phyloP scores from a whole-genome alignment of 2,113 vertebrate genomes.

The Emydura subglobosa region DNA sequence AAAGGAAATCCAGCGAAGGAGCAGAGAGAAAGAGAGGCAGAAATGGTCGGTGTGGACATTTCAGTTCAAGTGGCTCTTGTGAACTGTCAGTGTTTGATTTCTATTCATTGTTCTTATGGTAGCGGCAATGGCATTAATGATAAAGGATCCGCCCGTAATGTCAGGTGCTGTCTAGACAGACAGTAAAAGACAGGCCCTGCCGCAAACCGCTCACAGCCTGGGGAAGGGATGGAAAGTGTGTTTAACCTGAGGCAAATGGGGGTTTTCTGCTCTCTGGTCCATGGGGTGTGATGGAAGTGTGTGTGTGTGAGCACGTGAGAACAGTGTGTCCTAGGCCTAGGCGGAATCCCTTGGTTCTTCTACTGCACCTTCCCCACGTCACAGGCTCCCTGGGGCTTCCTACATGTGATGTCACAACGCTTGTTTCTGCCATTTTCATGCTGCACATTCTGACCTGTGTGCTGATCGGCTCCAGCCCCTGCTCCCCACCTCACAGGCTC shows the following conservation, averaged over 20 bases:
- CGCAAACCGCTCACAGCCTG: not conserved
- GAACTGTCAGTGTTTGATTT: not conserved
- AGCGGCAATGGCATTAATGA: not conserved
- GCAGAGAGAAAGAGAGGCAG: not conserved
- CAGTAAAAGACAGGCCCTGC: not conserved
- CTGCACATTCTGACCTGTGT: too few relatives aligned
- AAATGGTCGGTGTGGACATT: not conserved
- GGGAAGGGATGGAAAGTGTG: not conserved
- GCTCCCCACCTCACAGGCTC: not conserved
- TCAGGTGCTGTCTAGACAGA: rapidly evolving
- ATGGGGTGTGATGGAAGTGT: not conserved
- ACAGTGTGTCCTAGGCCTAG: not conserved
- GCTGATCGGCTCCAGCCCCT: too few relatives aligned
- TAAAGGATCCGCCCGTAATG: not conserved
- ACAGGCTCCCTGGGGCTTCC: not conserved
- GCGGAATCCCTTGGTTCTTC: not conserved
- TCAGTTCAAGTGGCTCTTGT: not conserved
- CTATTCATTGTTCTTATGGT: not conserved
- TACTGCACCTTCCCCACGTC: not conserved
- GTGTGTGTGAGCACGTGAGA: not conserved
- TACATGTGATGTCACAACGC: not conserved
- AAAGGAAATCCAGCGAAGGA: not conserved
- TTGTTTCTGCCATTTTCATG: not conserved
- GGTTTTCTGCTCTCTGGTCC: not conserved
- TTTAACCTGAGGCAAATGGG: rapidly evolving